phyloP scores from a whole-genome alignment of 1,140 invertebrate genomes.

The Phenacoccus solenopsis region DNA sequence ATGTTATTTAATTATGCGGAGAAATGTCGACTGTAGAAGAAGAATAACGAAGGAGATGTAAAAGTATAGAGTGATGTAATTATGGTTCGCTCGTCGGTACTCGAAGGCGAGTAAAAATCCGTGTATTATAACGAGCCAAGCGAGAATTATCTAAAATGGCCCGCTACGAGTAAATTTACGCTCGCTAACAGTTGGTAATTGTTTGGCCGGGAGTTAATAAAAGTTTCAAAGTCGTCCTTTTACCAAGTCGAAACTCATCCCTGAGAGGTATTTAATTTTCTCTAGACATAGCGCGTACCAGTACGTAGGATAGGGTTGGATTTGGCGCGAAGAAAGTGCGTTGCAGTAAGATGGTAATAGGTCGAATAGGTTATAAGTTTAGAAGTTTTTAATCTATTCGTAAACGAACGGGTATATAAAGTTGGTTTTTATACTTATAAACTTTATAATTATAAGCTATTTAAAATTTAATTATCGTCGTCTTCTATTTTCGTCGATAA shows the following conservation, averaged over 20 bases:
- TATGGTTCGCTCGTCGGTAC: too few species aligned
- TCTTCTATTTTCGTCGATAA: neutral
- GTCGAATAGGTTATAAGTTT: neutral
- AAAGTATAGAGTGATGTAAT: too few species aligned
- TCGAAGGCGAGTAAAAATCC: too few species aligned
- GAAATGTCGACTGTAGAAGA: too few species aligned
- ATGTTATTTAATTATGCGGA: too few species aligned
- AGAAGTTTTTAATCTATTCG: neutral
- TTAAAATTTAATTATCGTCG: neutral
- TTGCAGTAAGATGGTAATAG: neutral
- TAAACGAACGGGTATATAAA: neutral
- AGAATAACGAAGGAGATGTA: too few species aligned
- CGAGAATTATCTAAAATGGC: too few species aligned
- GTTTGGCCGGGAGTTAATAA: neutral
- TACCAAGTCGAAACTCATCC: neutral
- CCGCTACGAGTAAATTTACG: too few species aligned
- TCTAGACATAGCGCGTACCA: too few species aligned
- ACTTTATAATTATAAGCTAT: neutral
- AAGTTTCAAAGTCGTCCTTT: constrained; percentile 1
- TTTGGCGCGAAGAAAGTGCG: neutral
- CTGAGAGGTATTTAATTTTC: neutral
- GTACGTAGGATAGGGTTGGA: too few species aligned
- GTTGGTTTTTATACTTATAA: neutral
- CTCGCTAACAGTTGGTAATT: too few species aligned
- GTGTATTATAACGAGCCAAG: too few species aligned